Evolutionary conservation across 2,797 vertebrate species (phyloP).

Genomic region (Myiotriccus ornatus): DNA sequence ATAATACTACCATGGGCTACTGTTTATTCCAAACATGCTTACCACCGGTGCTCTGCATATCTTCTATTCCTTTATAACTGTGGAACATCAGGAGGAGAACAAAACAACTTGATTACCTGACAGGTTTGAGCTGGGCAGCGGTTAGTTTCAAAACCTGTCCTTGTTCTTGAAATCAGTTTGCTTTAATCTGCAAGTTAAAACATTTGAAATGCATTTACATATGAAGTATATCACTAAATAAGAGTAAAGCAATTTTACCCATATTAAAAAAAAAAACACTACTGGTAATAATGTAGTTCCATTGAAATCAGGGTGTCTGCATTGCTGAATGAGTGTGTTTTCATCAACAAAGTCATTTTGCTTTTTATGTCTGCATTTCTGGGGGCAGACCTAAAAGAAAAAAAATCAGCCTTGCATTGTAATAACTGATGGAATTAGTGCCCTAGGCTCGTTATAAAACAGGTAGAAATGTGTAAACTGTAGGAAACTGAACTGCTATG

Average conservation of each 20-base stretch:
- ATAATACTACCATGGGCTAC: background rate
- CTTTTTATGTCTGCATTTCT: background rate
- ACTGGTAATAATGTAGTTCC: background rate
- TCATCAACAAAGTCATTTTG: background rate
- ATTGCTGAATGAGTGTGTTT: background rate
- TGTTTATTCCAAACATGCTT: background rate
- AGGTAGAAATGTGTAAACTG: background rate
- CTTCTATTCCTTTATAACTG: background rate
- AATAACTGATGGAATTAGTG: background rate
- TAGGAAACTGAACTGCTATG: background rate
- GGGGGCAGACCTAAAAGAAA: background rate
- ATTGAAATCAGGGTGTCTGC: background rate
- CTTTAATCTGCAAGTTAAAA: constrained; percentile 6
- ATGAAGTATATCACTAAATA: background rate
- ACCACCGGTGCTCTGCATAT: background rate
- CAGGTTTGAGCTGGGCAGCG: background rate
- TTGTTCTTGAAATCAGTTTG: background rate
- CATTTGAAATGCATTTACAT: background rate
- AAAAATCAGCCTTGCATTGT: background rate
- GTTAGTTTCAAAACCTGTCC: background rate
- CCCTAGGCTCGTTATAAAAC: background rate
- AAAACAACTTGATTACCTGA: background rate
- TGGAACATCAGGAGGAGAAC: background rate
- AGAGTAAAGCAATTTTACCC: background rate
- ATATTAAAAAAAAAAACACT: background rate